A percentile compares a stretch with the other conserved stretches of the same genome.
phyloP scores from a whole-genome alignment of 2,797 vertebrate species.

The Microctenopoma lineatum region DNA sequence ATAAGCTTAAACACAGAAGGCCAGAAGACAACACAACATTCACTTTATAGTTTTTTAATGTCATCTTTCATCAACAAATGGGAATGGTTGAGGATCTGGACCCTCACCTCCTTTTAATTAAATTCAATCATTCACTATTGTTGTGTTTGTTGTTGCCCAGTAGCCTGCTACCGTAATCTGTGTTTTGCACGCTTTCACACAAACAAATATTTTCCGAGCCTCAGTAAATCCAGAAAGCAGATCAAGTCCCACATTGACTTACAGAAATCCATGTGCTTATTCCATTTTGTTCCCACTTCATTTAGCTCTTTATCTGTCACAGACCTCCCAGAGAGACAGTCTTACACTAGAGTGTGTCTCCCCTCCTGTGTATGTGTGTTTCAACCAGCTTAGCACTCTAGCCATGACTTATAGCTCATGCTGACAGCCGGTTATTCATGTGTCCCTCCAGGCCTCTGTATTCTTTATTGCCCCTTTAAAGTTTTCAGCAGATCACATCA shows the following conservation, averaged over 20 bases:
- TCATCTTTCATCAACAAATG: slow-evolving; percentile 11
- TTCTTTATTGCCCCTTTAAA: slow-evolving; percentile 35
- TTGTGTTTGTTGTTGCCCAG: slow-evolving; percentile 13
- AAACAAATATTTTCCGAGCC: slow-evolving; percentile 27
- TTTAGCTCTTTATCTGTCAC: slow-evolving; percentile 13
- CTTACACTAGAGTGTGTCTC: slow-evolving; percentile 24
- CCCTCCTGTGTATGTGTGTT: slow-evolving; percentile 30
- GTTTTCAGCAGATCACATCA: slow-evolving; percentile 47
- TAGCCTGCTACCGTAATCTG: slow-evolving; percentile 32
- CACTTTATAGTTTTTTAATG: background rate
- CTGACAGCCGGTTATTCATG: slow-evolving; percentile 58
- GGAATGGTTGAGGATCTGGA: slow-evolving; percentile 38
- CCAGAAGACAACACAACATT: background rate
- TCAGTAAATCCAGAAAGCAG: slow-evolving; percentile 35
- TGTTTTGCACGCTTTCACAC: slow-evolving; percentile 41
- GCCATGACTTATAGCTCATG: slow-evolving; percentile 52
- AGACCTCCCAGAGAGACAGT: slow-evolving; percentile 62
- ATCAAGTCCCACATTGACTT: slow-evolving; percentile 19
- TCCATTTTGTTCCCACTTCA: slow-evolving; percentile 34
- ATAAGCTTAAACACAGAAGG: background rate
- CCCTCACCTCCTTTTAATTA: background rate
- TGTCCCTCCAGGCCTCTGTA: slow-evolving; percentile 39
- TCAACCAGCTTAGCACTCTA: slow-evolving; percentile 17
- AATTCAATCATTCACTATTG: slow-evolving; percentile 19
- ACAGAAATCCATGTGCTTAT: slow-evolving; percentile 26